Conservation (phyloP, 2,113 vertebrate species). For the Probosciger aterrimus region DNA sequence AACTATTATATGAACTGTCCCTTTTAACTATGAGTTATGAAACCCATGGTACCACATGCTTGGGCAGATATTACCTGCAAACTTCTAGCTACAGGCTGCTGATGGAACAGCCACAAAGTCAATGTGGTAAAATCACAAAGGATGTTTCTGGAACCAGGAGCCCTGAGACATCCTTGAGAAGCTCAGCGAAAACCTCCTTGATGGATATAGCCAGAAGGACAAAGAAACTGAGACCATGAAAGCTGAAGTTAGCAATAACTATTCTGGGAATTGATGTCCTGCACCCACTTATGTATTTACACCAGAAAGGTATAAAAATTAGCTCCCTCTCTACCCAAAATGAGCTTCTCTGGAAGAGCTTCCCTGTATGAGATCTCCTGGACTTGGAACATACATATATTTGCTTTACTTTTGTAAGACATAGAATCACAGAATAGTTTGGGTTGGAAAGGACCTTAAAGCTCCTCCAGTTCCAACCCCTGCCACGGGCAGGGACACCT, state of each 20-base stretch:
- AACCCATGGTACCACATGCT: not conserved
- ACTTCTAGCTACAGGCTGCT: not conserved
- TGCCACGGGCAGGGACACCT: too few species aligned
- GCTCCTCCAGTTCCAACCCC: too few species aligned
- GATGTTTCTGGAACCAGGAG: not conserved
- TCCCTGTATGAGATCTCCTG: not conserved
- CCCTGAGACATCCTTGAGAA: not conserved
- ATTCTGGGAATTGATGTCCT: not conserved
- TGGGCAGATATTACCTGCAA: not conserved
- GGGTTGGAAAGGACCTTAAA: too few species aligned
- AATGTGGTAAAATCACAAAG: not conserved
- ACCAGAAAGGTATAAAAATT: not conserved
- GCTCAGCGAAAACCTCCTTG: not conserved
- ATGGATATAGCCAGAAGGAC: not conserved
- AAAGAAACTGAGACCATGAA: not conserved
- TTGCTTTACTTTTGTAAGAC: not conserved
- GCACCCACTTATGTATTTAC: fast-evolving
- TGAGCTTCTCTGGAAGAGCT: not conserved
- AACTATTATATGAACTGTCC: not conserved
- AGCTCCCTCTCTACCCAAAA: not conserved
- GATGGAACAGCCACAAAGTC: not conserved
- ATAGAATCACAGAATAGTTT: too few species aligned
- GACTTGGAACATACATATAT: not conserved
- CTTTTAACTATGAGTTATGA: not conserved
- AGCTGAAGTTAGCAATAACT: not conserved